A percentile compares a stretch with the other conserved stretches of the same genome.
phyloP scores from a whole-genome alignment of 2,797 vertebrate species.

The Austrolebias charrua region DNA sequence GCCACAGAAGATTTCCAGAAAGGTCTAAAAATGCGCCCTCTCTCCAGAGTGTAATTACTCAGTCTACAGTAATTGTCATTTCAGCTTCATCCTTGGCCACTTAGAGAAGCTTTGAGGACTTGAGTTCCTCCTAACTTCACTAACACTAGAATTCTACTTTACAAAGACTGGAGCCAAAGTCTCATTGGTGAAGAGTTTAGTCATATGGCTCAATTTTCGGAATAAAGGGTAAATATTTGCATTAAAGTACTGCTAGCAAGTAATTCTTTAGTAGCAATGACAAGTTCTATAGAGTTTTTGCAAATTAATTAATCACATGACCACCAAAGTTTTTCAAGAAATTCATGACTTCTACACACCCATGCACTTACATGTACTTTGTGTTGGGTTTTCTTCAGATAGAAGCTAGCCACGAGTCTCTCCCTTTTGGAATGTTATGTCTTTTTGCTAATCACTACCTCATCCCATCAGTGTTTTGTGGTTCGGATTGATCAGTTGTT shows the following conservation, averaged over 20 bases:
- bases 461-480: constrained; percentile 56
- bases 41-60: constrained; percentile 40
- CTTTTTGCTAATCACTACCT: constrained; percentile 46
- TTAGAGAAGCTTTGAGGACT: constrained; percentile 29
- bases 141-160: constrained; percentile 20
- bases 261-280: not conserved
- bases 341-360: constrained; percentile 55
- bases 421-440: constrained; percentile 39
- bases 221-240: constrained; percentile 15
- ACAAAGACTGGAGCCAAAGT: constrained; percentile 21
- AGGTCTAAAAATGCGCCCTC: constrained; percentile 30
- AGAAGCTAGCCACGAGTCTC: constrained; percentile 12
- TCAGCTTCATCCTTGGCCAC: constrained; percentile 38
- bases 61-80: constrained; percentile 50
- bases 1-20: constrained; percentile 50
- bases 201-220: too few species aligned
- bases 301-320: constrained; percentile 48
- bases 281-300: constrained; percentile 33
- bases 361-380: constrained; percentile 53
- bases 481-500: constrained; percentile 44
- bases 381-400: constrained; percentile 57
- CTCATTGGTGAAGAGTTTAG: not conserved
- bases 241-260: constrained; percentile 34
- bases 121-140: constrained; percentile 12
- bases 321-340: constrained; percentile 40